Evolutionary conservation across 35 echinoderm and acorn worm genomes (phyloP).

Genomic region (Heliocidaris erythrogramma): DNA sequence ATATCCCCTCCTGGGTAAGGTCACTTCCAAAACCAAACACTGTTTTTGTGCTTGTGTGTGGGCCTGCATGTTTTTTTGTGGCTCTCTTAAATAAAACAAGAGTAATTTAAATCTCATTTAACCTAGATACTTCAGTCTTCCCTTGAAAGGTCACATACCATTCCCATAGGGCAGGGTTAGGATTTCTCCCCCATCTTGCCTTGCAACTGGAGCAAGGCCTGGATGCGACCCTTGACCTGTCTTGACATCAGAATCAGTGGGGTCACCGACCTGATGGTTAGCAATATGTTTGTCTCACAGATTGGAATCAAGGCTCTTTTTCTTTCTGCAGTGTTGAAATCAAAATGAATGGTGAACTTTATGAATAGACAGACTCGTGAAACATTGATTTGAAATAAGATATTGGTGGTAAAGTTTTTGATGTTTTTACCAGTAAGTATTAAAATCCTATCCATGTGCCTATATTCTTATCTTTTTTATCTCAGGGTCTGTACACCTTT

Average conservation of each 20-base stretch:
- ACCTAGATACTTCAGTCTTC: not conserved
- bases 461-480: too few relatives aligned
- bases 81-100: slow-evolving; percentile 1
- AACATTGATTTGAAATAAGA: too few relatives aligned
- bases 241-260: not conserved
- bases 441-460: too few relatives aligned
- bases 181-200: not conserved
- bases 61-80: slow-evolving; percentile 7
- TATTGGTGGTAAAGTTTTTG: too few relatives aligned
- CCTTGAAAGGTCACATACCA: not conserved
- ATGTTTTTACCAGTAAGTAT: too few relatives aligned
- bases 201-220: not conserved
- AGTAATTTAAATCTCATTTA: not conserved
- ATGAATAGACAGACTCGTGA: too few relatives aligned
- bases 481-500: too few relatives aligned
- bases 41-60: slow-evolving; percentile 14
- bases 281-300: not conserved
- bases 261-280: not conserved
- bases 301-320: too few relatives aligned
- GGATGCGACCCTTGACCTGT: not conserved
- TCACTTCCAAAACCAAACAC: not conserved
- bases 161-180: not conserved
- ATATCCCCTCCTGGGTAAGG: not conserved
- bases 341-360: too few relatives aligned
- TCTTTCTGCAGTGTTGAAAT: too few relatives aligned